Conservation (phyloP, 37 sponge, comb jelly and placozoan species). For the Halisarca cf. caerulea region DNA sequence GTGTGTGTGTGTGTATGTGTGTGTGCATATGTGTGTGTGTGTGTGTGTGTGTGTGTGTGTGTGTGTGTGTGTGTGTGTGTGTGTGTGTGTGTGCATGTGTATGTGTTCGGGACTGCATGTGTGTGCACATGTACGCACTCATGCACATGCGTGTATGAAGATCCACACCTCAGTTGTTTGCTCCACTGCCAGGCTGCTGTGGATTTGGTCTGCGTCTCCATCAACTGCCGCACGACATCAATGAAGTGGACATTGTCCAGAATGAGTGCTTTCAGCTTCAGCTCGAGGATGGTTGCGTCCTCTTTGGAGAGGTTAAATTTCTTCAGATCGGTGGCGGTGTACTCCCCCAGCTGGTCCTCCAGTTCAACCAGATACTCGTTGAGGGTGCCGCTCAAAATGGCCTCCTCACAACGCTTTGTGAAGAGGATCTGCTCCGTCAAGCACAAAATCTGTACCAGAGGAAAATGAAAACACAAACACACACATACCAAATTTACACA, state of each 20-base stretch:
- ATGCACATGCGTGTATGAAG: neutral
- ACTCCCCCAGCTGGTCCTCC: slow-evolving; percentile 87
- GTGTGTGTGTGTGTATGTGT: too few species aligned
- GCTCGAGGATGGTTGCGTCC: slow-evolving; percentile 42
- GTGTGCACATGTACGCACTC: neutral
- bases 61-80: too few species aligned
- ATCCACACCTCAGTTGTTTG: slow-evolving; percentile 82
- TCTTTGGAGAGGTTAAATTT: slow-evolving; percentile 21
- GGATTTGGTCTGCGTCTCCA: slow-evolving; percentile 17
- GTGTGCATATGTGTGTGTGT: too few species aligned
- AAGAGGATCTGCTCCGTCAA: slow-evolving; percentile 89
- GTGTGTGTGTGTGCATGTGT: too few species aligned
- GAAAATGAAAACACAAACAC: neutral
- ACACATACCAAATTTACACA: neutral
- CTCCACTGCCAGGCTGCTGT: slow-evolving; percentile 89
- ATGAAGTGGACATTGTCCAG: slow-evolving; percentile 94
- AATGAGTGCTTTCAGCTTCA: slow-evolving; percentile 89
- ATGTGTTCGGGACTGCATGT: too few species aligned
- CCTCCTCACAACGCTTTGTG: slow-evolving; percentile 94
- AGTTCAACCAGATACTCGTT: slow-evolving; percentile 83
- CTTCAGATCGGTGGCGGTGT: slow-evolving; percentile 75
- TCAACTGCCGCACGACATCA: slow-evolving; percentile 71
- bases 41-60: too few species aligned
- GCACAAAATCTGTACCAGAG: slow-evolving; percentile 68
- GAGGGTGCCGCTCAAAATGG: slow-evolving; percentile 65